Percentiles rank a stretch among this genome's conserved stretches.
These are phyloP conservation scores for Glossosoma conforme DNA, from an alignment of 1,140 invertebrate species.

Conservation along the genomic window DNA sequence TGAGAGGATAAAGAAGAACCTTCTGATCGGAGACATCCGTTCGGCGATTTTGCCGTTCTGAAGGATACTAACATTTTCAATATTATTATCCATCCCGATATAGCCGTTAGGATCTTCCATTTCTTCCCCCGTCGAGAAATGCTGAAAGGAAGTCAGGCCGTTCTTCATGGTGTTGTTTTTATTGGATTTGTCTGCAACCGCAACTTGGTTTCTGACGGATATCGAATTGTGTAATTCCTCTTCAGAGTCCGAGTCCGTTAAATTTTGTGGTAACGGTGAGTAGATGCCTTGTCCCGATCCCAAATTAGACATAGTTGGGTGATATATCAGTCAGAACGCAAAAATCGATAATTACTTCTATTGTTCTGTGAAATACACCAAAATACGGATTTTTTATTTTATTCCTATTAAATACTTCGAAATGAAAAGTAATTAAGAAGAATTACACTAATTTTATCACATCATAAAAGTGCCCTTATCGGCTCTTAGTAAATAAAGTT, in stretches of 20 bases:
- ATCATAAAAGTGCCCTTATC: no score
- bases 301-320: constrained; percentile 20
- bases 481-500: no score
- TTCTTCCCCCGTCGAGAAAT: constrained; percentile 27
- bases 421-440: no score
- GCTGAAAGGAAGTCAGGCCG: constrained; percentile 18
- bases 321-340: neutral
- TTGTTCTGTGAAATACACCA: no score
- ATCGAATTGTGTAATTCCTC: constrained; percentile 52
- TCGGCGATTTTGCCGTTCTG: constrained; percentile 22
- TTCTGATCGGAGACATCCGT: constrained; percentile 45
- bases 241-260: constrained; percentile 69
- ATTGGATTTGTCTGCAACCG: constrained; percentile 9
- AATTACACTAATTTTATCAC: no score
- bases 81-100: constrained; percentile 19
- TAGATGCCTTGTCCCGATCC: constrained; percentile 50
- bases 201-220: constrained; percentile 33
- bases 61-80: constrained; percentile 25
- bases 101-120: constrained; percentile 27
- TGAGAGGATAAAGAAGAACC: constrained; percentile 61
- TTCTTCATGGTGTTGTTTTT: constrained; percentile 25
- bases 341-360: constrained; percentile 23
- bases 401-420: no score
- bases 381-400: no score
- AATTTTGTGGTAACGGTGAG: constrained; percentile 64